Evolutionary conservation across 1,140 invertebrate genomes (phyloP).

Genomic region (Mesaphorura yosii): DNA sequence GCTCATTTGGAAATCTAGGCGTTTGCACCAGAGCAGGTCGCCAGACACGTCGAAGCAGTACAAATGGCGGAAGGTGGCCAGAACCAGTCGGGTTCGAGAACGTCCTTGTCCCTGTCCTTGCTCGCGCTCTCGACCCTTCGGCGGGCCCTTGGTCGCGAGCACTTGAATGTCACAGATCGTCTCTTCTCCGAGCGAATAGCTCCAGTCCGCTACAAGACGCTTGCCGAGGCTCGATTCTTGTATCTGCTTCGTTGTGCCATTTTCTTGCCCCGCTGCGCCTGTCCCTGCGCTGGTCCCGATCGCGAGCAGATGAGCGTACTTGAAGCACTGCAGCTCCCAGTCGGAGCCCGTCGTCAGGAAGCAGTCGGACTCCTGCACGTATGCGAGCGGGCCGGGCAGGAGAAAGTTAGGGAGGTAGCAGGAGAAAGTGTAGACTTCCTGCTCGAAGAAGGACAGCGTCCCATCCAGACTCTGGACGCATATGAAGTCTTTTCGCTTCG

Average conservation of each 20-base stretch:
- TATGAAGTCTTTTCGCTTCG: constrained; percentile 57
- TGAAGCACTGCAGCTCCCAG: constrained; percentile 28
- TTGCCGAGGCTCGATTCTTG: constrained; percentile 36
- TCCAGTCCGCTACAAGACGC: constrained; percentile 57
- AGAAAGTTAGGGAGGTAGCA: constrained; percentile 60
- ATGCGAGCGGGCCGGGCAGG: constrained; percentile 63
- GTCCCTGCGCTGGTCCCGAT: no score
- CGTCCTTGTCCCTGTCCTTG: no score
- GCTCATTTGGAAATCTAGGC: constrained; percentile 23
- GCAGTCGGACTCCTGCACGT: constrained; percentile 61
- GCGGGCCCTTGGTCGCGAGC: constrained; percentile 44
- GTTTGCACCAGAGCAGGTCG: constrained; percentile 26
- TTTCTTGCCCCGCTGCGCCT: constrained; percentile 23
- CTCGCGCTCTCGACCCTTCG: no score
- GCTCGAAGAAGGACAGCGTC: constrained; percentile 70
- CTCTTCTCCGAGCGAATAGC: constrained; percentile 62
- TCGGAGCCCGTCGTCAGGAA: constrained; percentile 52
- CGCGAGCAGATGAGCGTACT: constrained; percentile 25
- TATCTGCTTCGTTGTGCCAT: constrained; percentile 18
- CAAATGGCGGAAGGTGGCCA: constrained; percentile 25
- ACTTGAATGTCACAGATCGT: constrained; percentile 46
- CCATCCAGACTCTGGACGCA: constrained; percentile 79
- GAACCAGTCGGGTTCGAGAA: constrained; percentile 13
- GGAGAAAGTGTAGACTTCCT: constrained; percentile 67
- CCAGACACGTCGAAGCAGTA: constrained; percentile 22